Percentiles rank a stretch among this genome's conserved stretches.
phyloP scores from a whole-genome alignment of 2,113 vertebrate genomes.

The Scytalopus superciliaris region DNA sequence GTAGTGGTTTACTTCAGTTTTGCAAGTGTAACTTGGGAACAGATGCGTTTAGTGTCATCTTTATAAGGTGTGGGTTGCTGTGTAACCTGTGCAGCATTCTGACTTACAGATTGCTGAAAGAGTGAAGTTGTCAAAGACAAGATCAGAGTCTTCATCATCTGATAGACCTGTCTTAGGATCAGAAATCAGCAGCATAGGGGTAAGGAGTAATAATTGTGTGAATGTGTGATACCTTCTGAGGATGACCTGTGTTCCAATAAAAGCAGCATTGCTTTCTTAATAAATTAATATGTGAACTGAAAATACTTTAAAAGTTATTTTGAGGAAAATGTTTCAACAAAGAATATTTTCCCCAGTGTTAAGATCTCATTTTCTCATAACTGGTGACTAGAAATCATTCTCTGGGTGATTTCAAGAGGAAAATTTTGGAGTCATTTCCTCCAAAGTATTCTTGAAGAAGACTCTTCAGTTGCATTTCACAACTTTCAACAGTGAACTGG shows the following conservation, averaged over 20 bases:
- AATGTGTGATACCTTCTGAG: background rate
- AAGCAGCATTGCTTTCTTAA: background rate
- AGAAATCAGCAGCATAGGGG: constrained; percentile 89
- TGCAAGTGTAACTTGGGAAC: background rate
- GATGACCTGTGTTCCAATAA: background rate
- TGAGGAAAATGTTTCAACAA: background rate
- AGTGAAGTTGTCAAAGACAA: constrained; percentile 89
- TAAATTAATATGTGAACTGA: background rate
- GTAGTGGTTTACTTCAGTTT: constrained; percentile 17
- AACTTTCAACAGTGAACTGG: background rate
- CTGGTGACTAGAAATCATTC: background rate
- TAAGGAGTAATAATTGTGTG: constrained; percentile 63
- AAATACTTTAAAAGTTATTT: background rate
- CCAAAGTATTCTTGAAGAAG: background rate
- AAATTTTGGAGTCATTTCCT: background rate
- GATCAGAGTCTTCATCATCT: constrained; percentile 84
- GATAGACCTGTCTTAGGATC: constrained; percentile 87
- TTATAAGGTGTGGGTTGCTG: background rate
- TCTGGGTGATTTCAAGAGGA: background rate
- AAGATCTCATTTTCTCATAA: background rate
- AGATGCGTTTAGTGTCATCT: background rate
- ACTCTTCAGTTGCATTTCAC: background rate
- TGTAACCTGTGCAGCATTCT: constrained; percentile 7
- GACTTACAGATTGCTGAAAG: constrained; percentile 84
- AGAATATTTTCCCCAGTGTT: background rate